Conservation (phyloP, 1,140 invertebrate species). For the Lineus longissimus region DNA sequence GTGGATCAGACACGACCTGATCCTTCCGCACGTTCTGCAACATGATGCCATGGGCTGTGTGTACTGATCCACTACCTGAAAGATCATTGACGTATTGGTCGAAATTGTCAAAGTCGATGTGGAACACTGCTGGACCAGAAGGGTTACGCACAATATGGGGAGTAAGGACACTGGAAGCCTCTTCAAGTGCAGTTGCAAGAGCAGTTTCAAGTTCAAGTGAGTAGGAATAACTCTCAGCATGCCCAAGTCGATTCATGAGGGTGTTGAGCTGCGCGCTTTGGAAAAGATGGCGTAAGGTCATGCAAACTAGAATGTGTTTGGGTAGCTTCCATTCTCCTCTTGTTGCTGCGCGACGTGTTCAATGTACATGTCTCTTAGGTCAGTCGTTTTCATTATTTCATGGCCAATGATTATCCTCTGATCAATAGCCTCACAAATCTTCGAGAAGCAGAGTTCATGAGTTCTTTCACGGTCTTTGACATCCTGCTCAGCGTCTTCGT, state of each 20-base stretch:
- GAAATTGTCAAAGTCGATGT: conserved; percentile 31
- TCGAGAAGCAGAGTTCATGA: not conserved
- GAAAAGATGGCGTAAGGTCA: conserved; percentile 18
- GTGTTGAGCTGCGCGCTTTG: conserved; percentile 17
- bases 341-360: conserved; percentile 12
- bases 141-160: conserved; percentile 17
- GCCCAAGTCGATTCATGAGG: conserved; percentile 21
- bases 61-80: conserved; percentile 16
- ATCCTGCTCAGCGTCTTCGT: not conserved
- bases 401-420: not conserved
- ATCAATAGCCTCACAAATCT: not conserved
- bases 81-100: conserved; percentile 25
- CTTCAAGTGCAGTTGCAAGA: conserved; percentile 1
- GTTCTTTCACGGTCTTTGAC: too few species aligned
- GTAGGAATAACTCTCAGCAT: conserved; percentile 22
- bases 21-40: conserved; percentile 13
- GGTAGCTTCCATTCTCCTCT: conserved; percentile 21
- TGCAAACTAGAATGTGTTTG: conserved; percentile 19
- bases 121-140: conserved; percentile 15
- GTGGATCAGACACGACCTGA: not conserved
- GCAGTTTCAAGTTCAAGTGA: conserved; percentile 23
- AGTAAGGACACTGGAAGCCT: conserved; percentile 17
- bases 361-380: not conserved
- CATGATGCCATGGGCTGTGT: conserved; percentile 26
- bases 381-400: not conserved